Percentiles rank a stretch among this genome's conserved stretches.
Conservation (phyloP, 2,113 vertebrate genomes). For the Zeus faber region DNA sequence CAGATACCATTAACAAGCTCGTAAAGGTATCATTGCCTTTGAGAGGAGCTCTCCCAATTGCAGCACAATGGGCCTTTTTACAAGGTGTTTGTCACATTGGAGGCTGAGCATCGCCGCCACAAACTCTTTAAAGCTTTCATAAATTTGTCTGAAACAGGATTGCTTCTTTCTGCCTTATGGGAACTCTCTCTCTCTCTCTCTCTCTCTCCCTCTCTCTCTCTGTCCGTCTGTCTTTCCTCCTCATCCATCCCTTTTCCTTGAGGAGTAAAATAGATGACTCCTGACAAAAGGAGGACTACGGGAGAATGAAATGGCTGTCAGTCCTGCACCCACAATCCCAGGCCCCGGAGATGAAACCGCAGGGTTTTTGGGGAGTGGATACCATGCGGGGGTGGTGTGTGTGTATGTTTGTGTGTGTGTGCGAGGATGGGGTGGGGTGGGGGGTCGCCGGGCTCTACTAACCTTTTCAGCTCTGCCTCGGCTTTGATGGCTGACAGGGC, state of each 20-base stretch:
- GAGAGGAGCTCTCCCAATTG: conserved; percentile 38
- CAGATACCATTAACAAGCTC: conserved; percentile 37
- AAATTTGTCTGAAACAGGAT: neutral
- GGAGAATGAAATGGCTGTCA: conserved; percentile 43
- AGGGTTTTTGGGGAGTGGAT: neutral
- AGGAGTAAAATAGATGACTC: conserved; percentile 43
- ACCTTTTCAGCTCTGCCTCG: conserved; percentile 78
- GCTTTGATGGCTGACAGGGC: conserved; percentile 76
- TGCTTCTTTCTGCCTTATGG: conserved; percentile 17
- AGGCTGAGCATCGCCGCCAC: neutral
- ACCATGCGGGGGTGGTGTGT: conserved; percentile 61
- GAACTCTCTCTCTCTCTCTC: conserved; percentile 6
- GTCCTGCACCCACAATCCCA: conserved; percentile 46
- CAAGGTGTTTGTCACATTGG: conserved; percentile 11
- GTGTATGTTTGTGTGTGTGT: conserved; percentile 41
- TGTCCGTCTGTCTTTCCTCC: no score
- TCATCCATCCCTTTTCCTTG: conserved; percentile 24
- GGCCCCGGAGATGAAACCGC: conserved; percentile 18
- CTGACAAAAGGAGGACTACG: conserved; percentile 27
- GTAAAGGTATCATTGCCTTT: conserved; percentile 66
- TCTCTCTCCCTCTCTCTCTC: conserved; percentile 4
- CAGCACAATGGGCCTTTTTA: conserved; percentile 1
- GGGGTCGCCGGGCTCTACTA: conserved; percentile 74
- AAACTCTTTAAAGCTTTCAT: neutral
- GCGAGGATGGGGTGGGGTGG: conserved; percentile 54